Evolutionary conservation across 2,797 vertebrate genomes (phyloP).

Genomic region (Amphiprion clarkii): DNA sequence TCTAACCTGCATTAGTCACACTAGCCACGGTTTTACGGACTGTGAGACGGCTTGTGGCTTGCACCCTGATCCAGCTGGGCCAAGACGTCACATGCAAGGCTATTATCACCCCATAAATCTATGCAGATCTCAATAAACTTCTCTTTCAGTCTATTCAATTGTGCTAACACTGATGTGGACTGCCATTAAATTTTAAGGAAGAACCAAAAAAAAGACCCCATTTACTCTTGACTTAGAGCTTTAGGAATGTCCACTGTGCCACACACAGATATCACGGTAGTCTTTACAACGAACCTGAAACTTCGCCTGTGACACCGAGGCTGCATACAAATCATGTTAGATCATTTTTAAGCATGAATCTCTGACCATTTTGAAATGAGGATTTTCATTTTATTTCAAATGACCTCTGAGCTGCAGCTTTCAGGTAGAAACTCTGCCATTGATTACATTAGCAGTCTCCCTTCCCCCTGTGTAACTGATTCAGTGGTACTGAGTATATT

Average conservation of each 20-base stretch:
- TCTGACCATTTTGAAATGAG: conserved; percentile 38
- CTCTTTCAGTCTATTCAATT: conserved; percentile 77
- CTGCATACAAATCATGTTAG: conserved; percentile 41
- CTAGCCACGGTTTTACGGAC: conserved; percentile 71
- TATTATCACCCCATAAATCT: conserved; percentile 90
- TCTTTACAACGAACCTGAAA: conserved; percentile 36
- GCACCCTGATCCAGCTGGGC: conserved; percentile 77
- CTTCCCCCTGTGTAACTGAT: conserved; percentile 58
- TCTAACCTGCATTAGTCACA: conserved; percentile 59
- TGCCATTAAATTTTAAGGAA: conserved; percentile 69
- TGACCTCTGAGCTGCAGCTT: conserved; percentile 55
- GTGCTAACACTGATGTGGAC: conserved; percentile 78
- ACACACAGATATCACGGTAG: conserved; percentile 41
- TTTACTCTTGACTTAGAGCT: conserved; percentile 50
- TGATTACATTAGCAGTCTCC: conserved; percentile 75
- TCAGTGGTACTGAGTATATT: conserved; percentile 81
- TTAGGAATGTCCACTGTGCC: conserved; percentile 47
- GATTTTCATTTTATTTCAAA: conserved; percentile 64
- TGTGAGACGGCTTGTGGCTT: conserved; percentile 83
- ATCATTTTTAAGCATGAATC: conserved; percentile 24
- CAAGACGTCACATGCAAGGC: conserved; percentile 79
- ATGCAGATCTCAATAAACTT: conserved; percentile 86
- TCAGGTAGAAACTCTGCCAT: conserved; percentile 69
- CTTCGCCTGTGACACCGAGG: conserved; percentile 25
- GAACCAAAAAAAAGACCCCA: conserved; percentile 6